phyloP scores from a whole-genome alignment of 2,797 vertebrate genomes.

The Aeoliscus strigatus region DNA sequence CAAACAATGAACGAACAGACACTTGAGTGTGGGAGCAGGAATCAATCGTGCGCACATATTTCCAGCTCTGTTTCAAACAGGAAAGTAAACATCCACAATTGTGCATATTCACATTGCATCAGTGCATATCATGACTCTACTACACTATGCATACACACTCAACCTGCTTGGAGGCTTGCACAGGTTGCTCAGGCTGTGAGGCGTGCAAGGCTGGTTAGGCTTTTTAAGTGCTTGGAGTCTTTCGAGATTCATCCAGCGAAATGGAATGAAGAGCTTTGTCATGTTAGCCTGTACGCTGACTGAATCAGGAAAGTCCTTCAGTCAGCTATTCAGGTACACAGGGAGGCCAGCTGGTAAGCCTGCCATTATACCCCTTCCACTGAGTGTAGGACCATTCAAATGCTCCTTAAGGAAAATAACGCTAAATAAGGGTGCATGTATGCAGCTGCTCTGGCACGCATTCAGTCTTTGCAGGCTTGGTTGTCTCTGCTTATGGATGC shows the following conservation, averaged over 20 bases:
- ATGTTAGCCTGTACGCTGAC: conserved; percentile 23
- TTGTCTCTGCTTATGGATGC: conserved; percentile 12
- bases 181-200: conserved; percentile 16
- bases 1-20: conserved; percentile 58
- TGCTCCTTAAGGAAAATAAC: conserved; percentile 36
- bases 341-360: conserved; percentile 32
- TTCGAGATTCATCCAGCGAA: conserved; percentile 42
- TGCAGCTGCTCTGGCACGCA: conserved; percentile 29
- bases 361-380: conserved; percentile 32
- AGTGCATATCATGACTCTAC: conserved; percentile 4
- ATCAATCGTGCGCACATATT: conserved; percentile 52
- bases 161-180: conserved; percentile 9
- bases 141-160: conserved; percentile 9
- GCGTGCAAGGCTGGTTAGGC: conserved; percentile 27
- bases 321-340: conserved; percentile 37
- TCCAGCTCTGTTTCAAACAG: conserved; percentile 26
- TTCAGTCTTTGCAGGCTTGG: conserved; percentile 1
- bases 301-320: conserved; percentile 37
- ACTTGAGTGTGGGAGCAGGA: conserved; percentile 51
- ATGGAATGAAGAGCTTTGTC: conserved; percentile 50
- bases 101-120: conserved; percentile 18
- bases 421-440: conserved; percentile 25
- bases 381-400: conserved; percentile 31
- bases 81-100: conserved; percentile 37
- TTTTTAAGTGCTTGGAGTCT: conserved; percentile 45